Evolutionary conservation across 2,888 invertebrate species (phyloP), one percentile per base, ranked within the genome.

Genomic region (Tenthredo mesomela): DNA sequence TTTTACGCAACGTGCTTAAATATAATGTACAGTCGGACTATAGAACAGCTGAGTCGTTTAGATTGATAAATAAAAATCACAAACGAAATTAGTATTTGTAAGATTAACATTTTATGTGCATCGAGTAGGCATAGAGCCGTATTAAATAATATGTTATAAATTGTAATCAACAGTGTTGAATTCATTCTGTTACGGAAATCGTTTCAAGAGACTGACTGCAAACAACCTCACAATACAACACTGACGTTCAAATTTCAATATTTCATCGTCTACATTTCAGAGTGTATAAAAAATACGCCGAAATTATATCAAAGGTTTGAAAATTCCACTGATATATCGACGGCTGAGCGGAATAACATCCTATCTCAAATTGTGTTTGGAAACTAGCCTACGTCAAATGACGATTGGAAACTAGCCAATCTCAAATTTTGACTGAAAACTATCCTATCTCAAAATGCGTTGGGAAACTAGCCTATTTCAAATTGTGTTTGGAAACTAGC

Each of bases 1-100:
- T 61, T 61, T 61, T 61, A 61, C 61, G 61, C 61, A 67, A 33
- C 67, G 67, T 67, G 67, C 15, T 58, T 21, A 2, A 67, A 33
- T 29, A 4, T 47, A 47, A 33, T 29, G 4, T 47, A 47, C 15
- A 47, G 15, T 47, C 15, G 67, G 2, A 33, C n/a, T 9, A 43
- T 71, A 5, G 25, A 37, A 70, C 70, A 70, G 70, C 70, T 73
- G 71, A 73, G 33, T 1, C 12, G 21, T 33, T 67, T 15, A 33
- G 5, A 33, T 67, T 29, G 1, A 33, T 33, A 67, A 15, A 67
- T 1, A 15, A 15, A 67, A 33, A n/a, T 4, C 50, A 50, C 50
- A 7, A 25, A 61, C 3, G 61, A 25, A 61, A 25, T 10, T 61
- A n/a, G n/a, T n/a, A 25, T 61, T 61, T 15, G 12, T 33, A n/a